Percentiles rank a stretch among this genome's conserved stretches.
These are phyloP conservation scores for Onchidella celtica DNA, from an alignment of 2,888 invertebrate species.

Conservation along the genomic window DNA sequence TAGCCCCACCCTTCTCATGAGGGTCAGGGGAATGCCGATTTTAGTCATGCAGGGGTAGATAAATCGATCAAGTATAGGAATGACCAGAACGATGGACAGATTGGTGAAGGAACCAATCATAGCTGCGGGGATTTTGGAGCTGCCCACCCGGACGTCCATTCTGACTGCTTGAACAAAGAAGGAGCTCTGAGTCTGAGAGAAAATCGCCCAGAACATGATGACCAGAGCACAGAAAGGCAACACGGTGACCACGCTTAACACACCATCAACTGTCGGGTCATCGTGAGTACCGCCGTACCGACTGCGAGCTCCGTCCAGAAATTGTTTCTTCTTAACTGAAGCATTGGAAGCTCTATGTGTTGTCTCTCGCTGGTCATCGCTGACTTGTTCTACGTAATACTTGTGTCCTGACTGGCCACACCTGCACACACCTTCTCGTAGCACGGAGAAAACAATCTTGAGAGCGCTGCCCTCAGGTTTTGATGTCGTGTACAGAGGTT, in stretches of 20 bases:
- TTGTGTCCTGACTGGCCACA: no score
- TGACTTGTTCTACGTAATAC: no score
- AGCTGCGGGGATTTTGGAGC: slow-evolving; percentile 69
- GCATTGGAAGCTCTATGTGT: background rate
- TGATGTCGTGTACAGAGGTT: background rate
- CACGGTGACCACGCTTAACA: slow-evolving; percentile 63
- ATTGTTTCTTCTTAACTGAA: background rate
- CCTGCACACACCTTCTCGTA: background rate
- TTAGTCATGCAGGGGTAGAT: slow-evolving; percentile 69
- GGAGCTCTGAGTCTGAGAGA: slow-evolving; percentile 74
- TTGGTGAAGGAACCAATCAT: slow-evolving; percentile 75
- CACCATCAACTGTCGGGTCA: slow-evolving; percentile 67
- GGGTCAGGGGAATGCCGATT: slow-evolving; percentile 63
- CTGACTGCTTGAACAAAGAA: slow-evolving; percentile 74
- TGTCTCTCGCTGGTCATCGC: background rate
- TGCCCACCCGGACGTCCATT: slow-evolving; percentile 67
- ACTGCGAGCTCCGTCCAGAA: slow-evolving; percentile 6
- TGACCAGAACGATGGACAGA: slow-evolving; percentile 70
- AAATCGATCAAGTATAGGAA: slow-evolving; percentile 72
- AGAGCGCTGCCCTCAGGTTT: slow-evolving; percentile 21
- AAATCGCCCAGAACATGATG: slow-evolving; percentile 72
- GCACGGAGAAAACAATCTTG: slow-evolving; percentile 12
- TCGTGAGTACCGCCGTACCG: slow-evolving; percentile 64
- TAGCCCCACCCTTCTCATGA: slow-evolving; percentile 73
- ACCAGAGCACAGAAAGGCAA: slow-evolving; percentile 68